A percentile compares a stretch with the other conserved stretches of the same genome.
Conservation (phyloP, 2,888 invertebrate species). For the Tuta absoluta region DNA sequence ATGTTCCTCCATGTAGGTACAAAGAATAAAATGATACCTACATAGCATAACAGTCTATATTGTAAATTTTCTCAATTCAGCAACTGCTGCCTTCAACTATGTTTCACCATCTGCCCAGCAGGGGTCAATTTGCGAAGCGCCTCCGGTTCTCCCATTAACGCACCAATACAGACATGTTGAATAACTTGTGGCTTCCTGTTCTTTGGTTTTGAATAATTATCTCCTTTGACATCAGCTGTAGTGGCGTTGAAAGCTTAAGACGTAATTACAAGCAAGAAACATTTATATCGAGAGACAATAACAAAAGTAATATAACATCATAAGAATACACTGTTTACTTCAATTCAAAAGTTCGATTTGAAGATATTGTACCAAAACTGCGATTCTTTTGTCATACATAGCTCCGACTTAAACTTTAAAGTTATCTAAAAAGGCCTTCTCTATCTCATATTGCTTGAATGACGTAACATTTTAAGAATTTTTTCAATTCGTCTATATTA, state of each 20-base stretch:
- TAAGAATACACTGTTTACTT: neutral
- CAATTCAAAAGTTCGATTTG: neutral
- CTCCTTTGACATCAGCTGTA: constrained; percentile 7
- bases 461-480: neutral
- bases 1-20: too few relatives aligned
- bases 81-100: constrained; percentile 20
- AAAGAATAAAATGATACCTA: too few relatives aligned
- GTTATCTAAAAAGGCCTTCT: too few relatives aligned
- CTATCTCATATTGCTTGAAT: too few relatives aligned
- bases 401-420: too few relatives aligned
- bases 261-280: constrained; percentile 1
- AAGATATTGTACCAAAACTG: too few relatives aligned
- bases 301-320: constrained; percentile 2
- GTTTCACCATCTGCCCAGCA: constrained; percentile 18
- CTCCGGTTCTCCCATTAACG: constrained; percentile 16
- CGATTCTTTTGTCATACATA: neutral
- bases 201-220: constrained; percentile 9
- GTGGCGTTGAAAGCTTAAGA: neutral
- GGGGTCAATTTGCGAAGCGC: constrained; percentile 24
- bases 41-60: neutral
- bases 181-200: constrained; percentile 25
- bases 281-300: constrained; percentile 3
- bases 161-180: constrained; percentile 20
- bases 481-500: neutral
- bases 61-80: constrained; percentile 1